Conservation (phyloP, 1,140 invertebrate species). For the Piezodorus guildinii region DNA sequence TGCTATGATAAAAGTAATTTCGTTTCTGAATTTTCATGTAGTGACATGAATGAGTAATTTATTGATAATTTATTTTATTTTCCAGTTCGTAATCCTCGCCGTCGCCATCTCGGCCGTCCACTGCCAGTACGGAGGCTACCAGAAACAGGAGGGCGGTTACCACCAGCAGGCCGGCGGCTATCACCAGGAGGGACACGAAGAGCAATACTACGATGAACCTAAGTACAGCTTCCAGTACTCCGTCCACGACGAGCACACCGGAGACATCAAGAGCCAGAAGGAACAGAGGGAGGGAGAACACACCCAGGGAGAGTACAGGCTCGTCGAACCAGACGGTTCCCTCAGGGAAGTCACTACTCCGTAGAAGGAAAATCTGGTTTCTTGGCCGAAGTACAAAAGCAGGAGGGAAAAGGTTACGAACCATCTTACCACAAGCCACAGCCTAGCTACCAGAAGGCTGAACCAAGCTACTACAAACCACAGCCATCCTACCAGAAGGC, state of each 20-base stretch:
- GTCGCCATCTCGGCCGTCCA: background rate
- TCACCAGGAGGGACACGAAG: background rate
- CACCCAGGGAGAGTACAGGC: constrained; percentile 36
- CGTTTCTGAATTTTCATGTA: too few relatives aligned
- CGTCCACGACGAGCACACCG: constrained; percentile 40
- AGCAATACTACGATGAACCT: background rate
- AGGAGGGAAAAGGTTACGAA: background rate
- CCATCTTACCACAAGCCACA: background rate
- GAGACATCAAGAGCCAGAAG: constrained; percentile 43
- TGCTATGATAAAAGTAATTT: too few relatives aligned
- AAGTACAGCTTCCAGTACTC: background rate
- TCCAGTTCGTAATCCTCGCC: constrained; percentile 1
- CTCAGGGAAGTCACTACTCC: background rate
- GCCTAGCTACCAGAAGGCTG: background rate
- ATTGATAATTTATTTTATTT: background rate
- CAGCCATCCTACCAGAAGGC: background rate
- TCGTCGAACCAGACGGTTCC: background rate
- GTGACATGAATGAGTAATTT: too few relatives aligned
- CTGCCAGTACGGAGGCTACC: background rate
- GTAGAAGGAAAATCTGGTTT: background rate
- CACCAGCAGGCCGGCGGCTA: too few relatives aligned
- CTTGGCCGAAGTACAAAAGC: background rate
- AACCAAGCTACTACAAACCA: background rate
- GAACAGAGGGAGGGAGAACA: constrained; percentile 42
- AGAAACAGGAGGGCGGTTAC: too few relatives aligned